A percentile compares a stretch with the other conserved stretches of the same genome.
Evolutionary conservation across 1,140 invertebrate species (phyloP).

Genomic region (Teleogryllus occipitalis): DNA sequence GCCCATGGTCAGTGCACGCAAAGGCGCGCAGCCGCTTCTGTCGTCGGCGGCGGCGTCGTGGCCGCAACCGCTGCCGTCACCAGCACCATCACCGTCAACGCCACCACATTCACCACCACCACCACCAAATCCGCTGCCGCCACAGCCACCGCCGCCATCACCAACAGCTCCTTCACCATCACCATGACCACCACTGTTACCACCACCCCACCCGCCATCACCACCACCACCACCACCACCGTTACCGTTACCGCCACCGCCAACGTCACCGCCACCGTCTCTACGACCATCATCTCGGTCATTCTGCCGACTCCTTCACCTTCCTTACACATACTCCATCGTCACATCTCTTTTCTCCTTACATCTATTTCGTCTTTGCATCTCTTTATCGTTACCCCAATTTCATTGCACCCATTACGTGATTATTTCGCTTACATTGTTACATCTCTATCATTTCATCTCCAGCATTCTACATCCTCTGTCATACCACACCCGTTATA

Average conservation of each 20-base stretch:
- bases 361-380: too few relatives aligned
- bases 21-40: too few relatives aligned
- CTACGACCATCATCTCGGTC: conserved; percentile 19
- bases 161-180: conserved; percentile 20
- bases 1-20: too few relatives aligned
- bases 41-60: too few relatives aligned
- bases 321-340: too few relatives aligned
- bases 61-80: conserved; percentile 17
- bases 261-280: conserved; percentile 24
- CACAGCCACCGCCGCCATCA: conserved; percentile 18
- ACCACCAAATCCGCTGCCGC: conserved; percentile 20
- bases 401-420: too few relatives aligned
- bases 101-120: conserved; percentile 22
- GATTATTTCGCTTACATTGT: too few relatives aligned
- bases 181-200: conserved; percentile 24
- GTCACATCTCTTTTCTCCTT: too few relatives aligned
- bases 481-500: too few relatives aligned
- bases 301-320: not conserved
- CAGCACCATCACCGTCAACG: conserved; percentile 19
- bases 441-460: too few relatives aligned
- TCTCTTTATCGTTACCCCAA: too few relatives aligned
- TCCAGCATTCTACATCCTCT: too few relatives aligned
- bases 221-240: conserved; percentile 22
- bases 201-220: conserved; percentile 23
- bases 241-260: conserved; percentile 22